Conservation (phyloP, 2,113 vertebrate genomes). For the Ctenodactylus gundi region DNA sequence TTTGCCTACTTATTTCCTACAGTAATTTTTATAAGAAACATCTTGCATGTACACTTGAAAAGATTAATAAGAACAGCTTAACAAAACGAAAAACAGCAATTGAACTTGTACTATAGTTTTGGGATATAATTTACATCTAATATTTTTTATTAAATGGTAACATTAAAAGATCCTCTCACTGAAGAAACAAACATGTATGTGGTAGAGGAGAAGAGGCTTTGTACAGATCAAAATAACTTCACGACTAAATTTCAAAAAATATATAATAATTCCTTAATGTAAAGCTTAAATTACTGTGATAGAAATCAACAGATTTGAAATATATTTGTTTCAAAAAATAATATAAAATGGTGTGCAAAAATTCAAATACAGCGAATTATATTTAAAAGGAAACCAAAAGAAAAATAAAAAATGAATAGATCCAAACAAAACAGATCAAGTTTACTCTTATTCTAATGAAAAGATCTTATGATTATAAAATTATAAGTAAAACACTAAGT, state of each 20-base stretch:
- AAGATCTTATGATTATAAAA: slow-evolving; percentile 16
- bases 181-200: neutral
- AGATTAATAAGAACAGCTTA: slow-evolving; percentile 47
- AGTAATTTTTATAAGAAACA: slow-evolving; percentile 39
- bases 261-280: slow-evolving; percentile 12
- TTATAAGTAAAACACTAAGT: slow-evolving; percentile 17
- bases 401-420: slow-evolving; percentile 32
- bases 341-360: slow-evolving; percentile 14
- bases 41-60: slow-evolving; percentile 22
- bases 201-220: neutral
- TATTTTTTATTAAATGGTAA: slow-evolving; percentile 32
- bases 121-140: slow-evolving; percentile 13
- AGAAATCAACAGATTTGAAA: slow-evolving; percentile 29
- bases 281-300: slow-evolving; percentile 6
- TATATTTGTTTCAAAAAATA: slow-evolving; percentile 12
- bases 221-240: slow-evolving; percentile 10
- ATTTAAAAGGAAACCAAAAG: slow-evolving; percentile 39
- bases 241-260: slow-evolving; percentile 31
- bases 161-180: slow-evolving; percentile 3
- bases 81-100: neutral
- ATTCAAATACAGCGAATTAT: slow-evolving; percentile 12
- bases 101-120: neutral
- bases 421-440: slow-evolving; percentile 23
- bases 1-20: slow-evolving; percentile 2
- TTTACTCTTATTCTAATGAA: neutral